Conservation (phyloP, 2,797 vertebrate genomes). For the Scarus forsteni region DNA sequence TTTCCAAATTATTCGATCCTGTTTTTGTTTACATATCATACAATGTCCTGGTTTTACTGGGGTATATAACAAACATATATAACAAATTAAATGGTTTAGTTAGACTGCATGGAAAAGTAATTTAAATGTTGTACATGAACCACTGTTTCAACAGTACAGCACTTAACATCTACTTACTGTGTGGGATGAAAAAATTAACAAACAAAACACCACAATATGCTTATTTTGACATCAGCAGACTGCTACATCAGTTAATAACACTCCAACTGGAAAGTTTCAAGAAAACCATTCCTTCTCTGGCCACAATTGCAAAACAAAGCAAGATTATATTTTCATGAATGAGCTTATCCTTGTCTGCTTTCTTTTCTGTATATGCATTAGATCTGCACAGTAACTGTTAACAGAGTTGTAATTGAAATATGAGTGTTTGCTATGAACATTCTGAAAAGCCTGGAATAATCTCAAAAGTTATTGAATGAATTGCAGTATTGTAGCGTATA, state of each 20-base stretch:
- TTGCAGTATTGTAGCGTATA: too few species aligned
- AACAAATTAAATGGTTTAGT: not conserved
- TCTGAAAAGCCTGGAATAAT: too few species aligned
- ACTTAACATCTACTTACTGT: not conserved
- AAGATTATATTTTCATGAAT: not conserved
- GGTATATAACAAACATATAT: too few species aligned
- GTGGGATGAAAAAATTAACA: not conserved
- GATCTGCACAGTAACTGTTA: too few species aligned
- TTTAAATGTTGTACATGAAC: not conserved
- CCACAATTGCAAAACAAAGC: not conserved
- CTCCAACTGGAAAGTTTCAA: not conserved
- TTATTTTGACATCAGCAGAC: not conserved
- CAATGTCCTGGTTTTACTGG: too few species aligned
- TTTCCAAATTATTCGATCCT: too few species aligned
- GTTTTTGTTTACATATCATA: too few species aligned
- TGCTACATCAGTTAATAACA: not conserved
- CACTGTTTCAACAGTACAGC: slow-evolving; percentile 6
- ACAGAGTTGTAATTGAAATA: too few species aligned
- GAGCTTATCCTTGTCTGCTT: not conserved
- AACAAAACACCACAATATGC: not conserved
- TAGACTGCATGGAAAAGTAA: slow-evolving; percentile 12
- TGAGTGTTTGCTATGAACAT: too few species aligned
- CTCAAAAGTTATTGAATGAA: too few species aligned
- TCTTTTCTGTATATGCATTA: not conserved
- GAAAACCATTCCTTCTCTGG: not conserved